These are phyloP conservation scores for Drosophila carrolli DNA, from an alignment of 1,140 invertebrate genomes.

Conservation along the genomic window DNA sequence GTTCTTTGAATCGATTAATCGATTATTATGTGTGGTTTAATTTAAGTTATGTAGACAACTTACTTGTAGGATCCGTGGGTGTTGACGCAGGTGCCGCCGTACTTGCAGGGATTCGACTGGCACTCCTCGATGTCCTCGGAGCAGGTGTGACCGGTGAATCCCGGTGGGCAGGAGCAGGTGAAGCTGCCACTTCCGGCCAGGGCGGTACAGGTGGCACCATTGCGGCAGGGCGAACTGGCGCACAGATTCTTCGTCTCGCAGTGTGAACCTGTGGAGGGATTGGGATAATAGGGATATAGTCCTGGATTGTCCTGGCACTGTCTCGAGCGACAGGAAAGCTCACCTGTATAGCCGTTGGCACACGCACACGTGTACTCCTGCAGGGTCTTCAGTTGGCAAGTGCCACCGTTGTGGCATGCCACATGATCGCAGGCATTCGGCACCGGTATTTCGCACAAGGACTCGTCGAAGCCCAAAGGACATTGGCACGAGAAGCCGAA, in stretches of 20 bases:
- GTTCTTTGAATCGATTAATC: no score
- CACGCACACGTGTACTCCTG: conserved; percentile 93
- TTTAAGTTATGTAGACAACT: conserved; percentile 83
- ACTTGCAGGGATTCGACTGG: conserved; percentile 89
- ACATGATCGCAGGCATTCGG: conserved; percentile 95
- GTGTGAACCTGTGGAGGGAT: conserved; percentile 88
- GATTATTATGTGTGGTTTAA: no score
- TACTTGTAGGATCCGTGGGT: conserved; percentile 96
- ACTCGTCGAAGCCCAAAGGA: conserved; percentile 95
- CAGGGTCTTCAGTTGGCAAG: conserved; percentile 91
- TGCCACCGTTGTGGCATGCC: conserved; percentile 94
- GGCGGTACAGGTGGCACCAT: conserved; percentile 93
- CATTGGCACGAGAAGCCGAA: conserved; percentile 94
- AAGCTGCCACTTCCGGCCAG: conserved; percentile 88
- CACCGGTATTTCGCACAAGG: conserved; percentile 95
- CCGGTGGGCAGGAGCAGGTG: conserved; percentile 93
- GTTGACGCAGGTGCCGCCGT: conserved; percentile 92
- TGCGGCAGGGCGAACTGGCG: conserved; percentile 93
- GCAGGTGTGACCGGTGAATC: conserved; percentile 94
- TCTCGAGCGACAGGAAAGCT: conserved; percentile 62
- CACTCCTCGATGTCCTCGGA: conserved; percentile 96
- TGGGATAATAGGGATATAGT: not conserved
- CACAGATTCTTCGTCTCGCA: conserved; percentile 96
- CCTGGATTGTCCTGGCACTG: not conserved
- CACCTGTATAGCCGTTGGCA: conserved; percentile 93